A percentile compares a stretch with the other conserved stretches of the same genome.
These are phyloP conservation scores for Myotis lucifugus DNA, from an alignment of 2,113 vertebrate species.

Conservation along the genomic window DNA sequence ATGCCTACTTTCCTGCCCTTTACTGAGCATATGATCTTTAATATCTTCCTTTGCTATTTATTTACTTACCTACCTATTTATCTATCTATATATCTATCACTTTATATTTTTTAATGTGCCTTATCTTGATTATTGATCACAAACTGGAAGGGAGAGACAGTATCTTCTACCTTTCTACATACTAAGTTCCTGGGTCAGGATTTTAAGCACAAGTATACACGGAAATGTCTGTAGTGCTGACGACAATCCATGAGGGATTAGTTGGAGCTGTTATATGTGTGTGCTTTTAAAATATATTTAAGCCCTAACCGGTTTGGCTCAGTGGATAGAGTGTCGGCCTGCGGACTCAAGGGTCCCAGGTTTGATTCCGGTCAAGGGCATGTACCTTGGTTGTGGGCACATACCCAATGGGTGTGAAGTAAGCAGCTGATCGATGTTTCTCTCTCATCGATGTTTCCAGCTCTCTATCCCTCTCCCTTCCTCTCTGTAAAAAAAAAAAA, in stretches of 20 bases:
- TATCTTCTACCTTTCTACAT: not conserved
- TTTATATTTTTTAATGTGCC: not conserved
- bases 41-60: not conserved
- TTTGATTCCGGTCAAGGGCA: too few relatives aligned
- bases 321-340: too few relatives aligned
- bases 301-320: too few relatives aligned
- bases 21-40: not conserved
- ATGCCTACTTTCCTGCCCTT: not conserved
- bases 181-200: not conserved
- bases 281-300: not conserved
- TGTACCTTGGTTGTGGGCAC: too few relatives aligned
- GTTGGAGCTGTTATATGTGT: not conserved
- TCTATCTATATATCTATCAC: not conserved
- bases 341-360: too few relatives aligned
- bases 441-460: too few relatives aligned
- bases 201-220: not conserved
- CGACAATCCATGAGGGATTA: not conserved
- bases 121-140: constrained; percentile 6
- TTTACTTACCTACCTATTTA: not conserved
- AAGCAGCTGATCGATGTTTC: too few relatives aligned
- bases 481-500: too few relatives aligned
- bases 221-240: not conserved
- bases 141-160: not conserved
- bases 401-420: too few relatives aligned
- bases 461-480: too few relatives aligned